Percentiles rank a stretch among this genome's conserved stretches.
Conservation (phyloP, 2,113 vertebrate genomes). For the Numenius arquata region DNA sequence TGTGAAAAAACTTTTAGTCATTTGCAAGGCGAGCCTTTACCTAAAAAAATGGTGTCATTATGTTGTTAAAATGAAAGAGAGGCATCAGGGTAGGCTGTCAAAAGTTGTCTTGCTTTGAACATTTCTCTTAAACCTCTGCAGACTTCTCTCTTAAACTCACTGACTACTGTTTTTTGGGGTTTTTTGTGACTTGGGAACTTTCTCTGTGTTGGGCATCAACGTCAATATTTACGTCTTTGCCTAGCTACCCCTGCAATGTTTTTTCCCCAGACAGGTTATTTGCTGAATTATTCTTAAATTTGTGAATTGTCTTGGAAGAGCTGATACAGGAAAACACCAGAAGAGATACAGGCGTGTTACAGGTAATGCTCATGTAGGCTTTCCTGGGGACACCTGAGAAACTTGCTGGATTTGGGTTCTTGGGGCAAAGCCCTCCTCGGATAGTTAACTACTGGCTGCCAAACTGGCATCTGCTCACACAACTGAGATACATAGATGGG, state of each 20-base stretch:
- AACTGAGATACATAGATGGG: accelerated
- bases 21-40: not conserved
- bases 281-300: not conserved
- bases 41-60: not conserved
- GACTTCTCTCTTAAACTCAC: not conserved
- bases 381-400: not conserved
- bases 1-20: not conserved
- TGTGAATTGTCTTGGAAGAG: not conserved
- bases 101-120: not conserved
- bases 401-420: not conserved
- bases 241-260: not conserved
- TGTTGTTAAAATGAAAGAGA: not conserved
- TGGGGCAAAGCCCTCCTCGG: not conserved
- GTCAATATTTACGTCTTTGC: not conserved
- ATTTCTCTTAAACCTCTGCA: not conserved
- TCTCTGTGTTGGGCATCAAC: not conserved
- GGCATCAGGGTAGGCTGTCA: not conserved
- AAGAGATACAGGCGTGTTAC: accelerated
- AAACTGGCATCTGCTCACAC: not conserved
- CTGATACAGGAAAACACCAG: not conserved
- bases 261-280: not conserved
- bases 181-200: not conserved
- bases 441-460: not conserved
- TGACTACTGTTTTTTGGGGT: not conserved
- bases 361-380: accelerated